Conservation (phyloP, 2,888 invertebrate species). For the Heliconius hortense region DNA sequence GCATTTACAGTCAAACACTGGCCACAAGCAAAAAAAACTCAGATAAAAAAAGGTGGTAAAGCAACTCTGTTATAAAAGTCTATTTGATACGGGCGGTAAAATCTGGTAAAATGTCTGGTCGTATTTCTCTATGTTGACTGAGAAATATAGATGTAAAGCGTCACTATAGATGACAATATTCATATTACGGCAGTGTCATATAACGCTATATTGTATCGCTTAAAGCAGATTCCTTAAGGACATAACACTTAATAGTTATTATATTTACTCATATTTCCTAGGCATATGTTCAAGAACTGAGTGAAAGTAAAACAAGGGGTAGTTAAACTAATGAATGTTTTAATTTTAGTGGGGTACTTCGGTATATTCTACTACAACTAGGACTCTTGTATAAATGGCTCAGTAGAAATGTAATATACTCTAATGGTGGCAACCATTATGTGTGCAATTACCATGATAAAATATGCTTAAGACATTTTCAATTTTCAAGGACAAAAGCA, state of each 20-base stretch:
- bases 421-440: no score
- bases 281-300: constrained; percentile 1
- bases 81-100: no score
- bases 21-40: no score
- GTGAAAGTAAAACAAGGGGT: not conserved
- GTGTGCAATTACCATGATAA: no score
- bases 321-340: not conserved
- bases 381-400: not conserved
- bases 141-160: not conserved
- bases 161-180: not conserved
- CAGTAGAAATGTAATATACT: no score
- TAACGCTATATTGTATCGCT: not conserved
- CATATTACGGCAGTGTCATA: not conserved
- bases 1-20: no score
- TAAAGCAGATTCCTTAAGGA: not conserved
- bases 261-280: not conserved
- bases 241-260: not conserved
- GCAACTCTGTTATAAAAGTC: no score
- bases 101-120: no score
- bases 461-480: not conserved
- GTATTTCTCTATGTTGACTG: no score
- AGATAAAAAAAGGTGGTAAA: no score
- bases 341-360: not conserved
- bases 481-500: not conserved
- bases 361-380: not conserved